Evolutionary conservation across 1,140 invertebrate genomes (phyloP).

Genomic region (Thrips palmi): DNA sequence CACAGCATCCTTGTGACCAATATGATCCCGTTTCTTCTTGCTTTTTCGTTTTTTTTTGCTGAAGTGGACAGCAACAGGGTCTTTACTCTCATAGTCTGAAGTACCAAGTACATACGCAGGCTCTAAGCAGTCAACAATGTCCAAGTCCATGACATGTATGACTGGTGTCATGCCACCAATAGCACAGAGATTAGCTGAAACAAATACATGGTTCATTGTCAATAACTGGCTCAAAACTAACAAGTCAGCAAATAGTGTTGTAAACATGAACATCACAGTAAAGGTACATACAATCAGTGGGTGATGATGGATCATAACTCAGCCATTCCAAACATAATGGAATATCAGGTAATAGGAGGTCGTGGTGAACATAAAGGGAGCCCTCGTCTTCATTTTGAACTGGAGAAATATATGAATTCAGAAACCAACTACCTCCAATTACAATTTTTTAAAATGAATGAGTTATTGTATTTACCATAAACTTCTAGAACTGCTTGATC

Average conservation of each 20-base stretch:
- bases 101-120: slow-evolving; percentile 65
- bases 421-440: slow-evolving; percentile 9
- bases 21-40: slow-evolving; percentile 18
- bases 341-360: slow-evolving; percentile 69
- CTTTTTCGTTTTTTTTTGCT: slow-evolving; percentile 47
- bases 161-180: slow-evolving; percentile 80
- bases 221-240: neutral
- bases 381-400: slow-evolving; percentile 80
- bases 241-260: slow-evolving; percentile 6
- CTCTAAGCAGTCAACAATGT: slow-evolving; percentile 76
- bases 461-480: slow-evolving; percentile 56
- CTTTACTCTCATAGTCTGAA: too few species aligned
- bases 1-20: slow-evolving; percentile 79
- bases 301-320: slow-evolving; percentile 54
- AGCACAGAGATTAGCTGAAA: slow-evolving; percentile 66
- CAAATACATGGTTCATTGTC: slow-evolving; percentile 1
- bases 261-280: slow-evolving; percentile 7
- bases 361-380: slow-evolving; percentile 85
- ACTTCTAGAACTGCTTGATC: slow-evolving; percentile 75
- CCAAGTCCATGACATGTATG: slow-evolving; percentile 89
- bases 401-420: slow-evolving; percentile 24
- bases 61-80: too few species aligned
- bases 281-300: slow-evolving; percentile 32
- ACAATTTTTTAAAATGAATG: too few species aligned
- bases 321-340: slow-evolving; percentile 87